Percentiles rank a stretch among this genome's conserved stretches.
Evolutionary conservation across 2,113 vertebrate genomes (phyloP).

Genomic region (Anser cygnoides): DNA sequence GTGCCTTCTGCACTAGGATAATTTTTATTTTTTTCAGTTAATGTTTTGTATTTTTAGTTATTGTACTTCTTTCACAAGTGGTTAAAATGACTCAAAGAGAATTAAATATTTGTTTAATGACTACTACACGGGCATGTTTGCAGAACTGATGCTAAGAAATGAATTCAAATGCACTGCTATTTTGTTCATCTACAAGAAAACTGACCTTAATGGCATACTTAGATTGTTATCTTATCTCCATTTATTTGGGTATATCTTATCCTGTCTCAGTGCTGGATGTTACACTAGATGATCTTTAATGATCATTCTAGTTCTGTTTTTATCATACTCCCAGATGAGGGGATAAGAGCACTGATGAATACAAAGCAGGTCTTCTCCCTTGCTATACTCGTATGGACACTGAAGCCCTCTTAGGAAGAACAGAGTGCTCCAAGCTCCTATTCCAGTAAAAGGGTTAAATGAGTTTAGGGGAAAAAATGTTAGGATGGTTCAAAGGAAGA

Average conservation of each 20-base stretch:
- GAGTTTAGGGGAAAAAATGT: neutral
- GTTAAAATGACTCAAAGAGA: neutral
- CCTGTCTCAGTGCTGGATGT: neutral
- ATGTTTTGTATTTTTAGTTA: neutral
- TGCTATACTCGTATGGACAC: fast-evolving
- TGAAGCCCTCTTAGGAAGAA: neutral
- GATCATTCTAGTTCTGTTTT: neutral
- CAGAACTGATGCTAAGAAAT: neutral
- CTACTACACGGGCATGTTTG: neutral
- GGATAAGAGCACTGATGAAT: neutral
- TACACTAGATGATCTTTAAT: neutral
- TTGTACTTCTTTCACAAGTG: neutral
- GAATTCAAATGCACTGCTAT: neutral
- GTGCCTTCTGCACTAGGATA: neutral
- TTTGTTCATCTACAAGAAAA: neutral
- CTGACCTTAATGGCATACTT: neutral
- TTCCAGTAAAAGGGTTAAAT: neutral
- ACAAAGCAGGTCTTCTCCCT: neutral
- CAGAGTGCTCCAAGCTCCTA: neutral
- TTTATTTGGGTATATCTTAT: neutral
- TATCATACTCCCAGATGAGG: neutral
- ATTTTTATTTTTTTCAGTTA: neutral
- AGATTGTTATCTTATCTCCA: neutral
- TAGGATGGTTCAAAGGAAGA: neutral
- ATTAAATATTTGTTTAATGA: neutral